These are phyloP conservation scores for Trichogramma dendrolimi DNA, from an alignment of 2,888 invertebrate genomes.

Conservation along the genomic window DNA sequence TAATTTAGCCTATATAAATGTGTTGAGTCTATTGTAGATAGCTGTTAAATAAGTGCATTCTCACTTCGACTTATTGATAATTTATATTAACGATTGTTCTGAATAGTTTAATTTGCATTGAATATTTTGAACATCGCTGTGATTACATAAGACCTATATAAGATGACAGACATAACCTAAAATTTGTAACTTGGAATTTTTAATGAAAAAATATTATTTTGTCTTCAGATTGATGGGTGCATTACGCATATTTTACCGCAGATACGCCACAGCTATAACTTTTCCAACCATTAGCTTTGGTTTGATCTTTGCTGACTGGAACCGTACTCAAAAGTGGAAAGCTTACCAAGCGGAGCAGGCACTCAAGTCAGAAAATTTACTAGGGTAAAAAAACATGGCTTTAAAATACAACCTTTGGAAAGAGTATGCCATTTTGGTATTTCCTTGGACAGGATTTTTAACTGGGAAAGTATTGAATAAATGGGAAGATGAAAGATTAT, in stretches of 20 bases:
- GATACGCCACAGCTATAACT: conserved; percentile 65
- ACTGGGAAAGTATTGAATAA: conserved; percentile 66
- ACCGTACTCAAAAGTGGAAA: conserved; percentile 72
- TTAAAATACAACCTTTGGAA: conserved; percentile 53
- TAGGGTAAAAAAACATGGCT: conserved; percentile 28
- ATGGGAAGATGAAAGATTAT: conserved; percentile 69
- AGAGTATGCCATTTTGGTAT: conserved; percentile 53
- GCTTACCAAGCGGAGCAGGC: conserved; percentile 41
- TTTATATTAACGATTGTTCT: no score
- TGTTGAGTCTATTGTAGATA: no score
- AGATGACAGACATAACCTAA: no score
- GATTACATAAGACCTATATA: no score
- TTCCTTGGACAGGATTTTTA: conserved; percentile 59
- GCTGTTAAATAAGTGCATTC: no score
- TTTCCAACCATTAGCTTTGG: conserved; percentile 62
- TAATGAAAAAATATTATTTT: conserved; percentile 17
- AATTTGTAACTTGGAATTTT: not conserved
- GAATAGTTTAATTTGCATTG: no score
- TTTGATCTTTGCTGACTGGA: conserved; percentile 70
- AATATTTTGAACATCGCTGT: no score
- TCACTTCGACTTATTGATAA: no score
- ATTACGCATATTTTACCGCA: conserved; percentile 53
- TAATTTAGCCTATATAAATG: no score
- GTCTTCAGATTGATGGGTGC: conserved; percentile 39
- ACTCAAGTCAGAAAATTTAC: conserved; percentile 27